Evolutionary conservation across 2,113 vertebrate species (phyloP).

Genomic region (Poeciliopsis occidentalis): DNA sequence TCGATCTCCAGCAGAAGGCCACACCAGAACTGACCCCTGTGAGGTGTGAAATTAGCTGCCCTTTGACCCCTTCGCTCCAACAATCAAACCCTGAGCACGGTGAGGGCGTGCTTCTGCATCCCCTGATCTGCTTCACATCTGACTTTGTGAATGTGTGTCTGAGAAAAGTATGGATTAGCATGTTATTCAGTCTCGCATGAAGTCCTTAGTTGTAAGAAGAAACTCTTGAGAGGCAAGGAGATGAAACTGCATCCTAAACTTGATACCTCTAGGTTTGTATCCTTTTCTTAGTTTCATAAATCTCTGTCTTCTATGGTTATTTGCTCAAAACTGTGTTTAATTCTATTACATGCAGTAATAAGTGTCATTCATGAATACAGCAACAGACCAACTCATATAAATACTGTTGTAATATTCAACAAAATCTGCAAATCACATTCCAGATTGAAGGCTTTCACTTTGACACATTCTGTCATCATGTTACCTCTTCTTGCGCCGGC

Average conservation of each 20-base stretch:
- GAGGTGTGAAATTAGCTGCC: slow-evolving; percentile 75
- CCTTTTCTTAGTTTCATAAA: slow-evolving; percentile 11
- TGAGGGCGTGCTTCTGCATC: slow-evolving; percentile 70
- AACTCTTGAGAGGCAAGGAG: neutral
- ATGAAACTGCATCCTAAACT: neutral
- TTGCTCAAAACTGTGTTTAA: slow-evolving; percentile 36
- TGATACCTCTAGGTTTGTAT: no score
- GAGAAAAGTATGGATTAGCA: neutral
- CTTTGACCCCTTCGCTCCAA: slow-evolving; percentile 69
- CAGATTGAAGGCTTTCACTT: slow-evolving; percentile 14
- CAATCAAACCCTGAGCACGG: slow-evolving; percentile 59
- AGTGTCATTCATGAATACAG: slow-evolving; percentile 38
- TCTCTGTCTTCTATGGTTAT: slow-evolving; percentile 14
- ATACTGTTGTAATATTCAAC: slow-evolving; percentile 37
- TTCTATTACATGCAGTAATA: slow-evolving; percentile 48
- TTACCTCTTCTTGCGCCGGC: neutral
- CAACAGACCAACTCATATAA: slow-evolving; percentile 48
- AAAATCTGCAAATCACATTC: slow-evolving; percentile 44
- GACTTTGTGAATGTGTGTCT: slow-evolving; percentile 14
- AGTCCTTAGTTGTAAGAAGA: slow-evolving; percentile 33
- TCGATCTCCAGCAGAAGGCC: slow-evolving; percentile 52
- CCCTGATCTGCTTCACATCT: slow-evolving; percentile 48
- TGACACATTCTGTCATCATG: slow-evolving; percentile 17
- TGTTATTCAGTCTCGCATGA: slow-evolving; percentile 13
- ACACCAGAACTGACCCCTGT: slow-evolving; percentile 64